Evolutionary conservation across 2,113 vertebrate species (phyloP).

Genomic region (Ondatra zibethicus): DNA sequence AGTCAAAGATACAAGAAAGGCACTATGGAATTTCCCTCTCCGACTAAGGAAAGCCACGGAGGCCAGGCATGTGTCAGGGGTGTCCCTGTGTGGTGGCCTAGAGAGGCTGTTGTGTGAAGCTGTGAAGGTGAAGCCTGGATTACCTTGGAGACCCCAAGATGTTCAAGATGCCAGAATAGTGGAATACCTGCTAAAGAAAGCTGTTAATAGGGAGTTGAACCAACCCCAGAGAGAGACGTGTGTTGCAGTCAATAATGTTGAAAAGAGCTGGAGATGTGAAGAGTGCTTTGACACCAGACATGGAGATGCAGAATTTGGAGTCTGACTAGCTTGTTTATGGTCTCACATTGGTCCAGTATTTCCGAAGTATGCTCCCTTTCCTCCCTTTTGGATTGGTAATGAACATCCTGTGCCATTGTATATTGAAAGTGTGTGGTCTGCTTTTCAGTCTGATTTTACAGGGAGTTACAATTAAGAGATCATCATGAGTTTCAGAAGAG

Average conservation of each 20-base stretch:
- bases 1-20: background rate
- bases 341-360: background rate
- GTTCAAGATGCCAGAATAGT: background rate
- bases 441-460: background rate
- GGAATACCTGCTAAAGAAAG: background rate
- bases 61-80: background rate
- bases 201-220: background rate
- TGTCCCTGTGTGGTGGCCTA: background rate
- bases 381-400: background rate
- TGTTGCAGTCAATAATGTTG: background rate
- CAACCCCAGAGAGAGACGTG: background rate
- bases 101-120: background rate
- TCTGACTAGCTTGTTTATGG: background rate
- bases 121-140: background rate
- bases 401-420: background rate
- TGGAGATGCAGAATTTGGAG: background rate
- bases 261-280: background rate
- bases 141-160: background rate
- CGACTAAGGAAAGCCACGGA: background rate
- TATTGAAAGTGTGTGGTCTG: background rate
- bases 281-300: background rate
- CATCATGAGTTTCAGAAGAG: background rate
- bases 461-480: background rate
- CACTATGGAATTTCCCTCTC: background rate
- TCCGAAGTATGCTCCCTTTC: background rate